Base-by-base conservation (phyloP, 92 coral and sea anemone genomes). In the Meandrina meandrites region DNA sequence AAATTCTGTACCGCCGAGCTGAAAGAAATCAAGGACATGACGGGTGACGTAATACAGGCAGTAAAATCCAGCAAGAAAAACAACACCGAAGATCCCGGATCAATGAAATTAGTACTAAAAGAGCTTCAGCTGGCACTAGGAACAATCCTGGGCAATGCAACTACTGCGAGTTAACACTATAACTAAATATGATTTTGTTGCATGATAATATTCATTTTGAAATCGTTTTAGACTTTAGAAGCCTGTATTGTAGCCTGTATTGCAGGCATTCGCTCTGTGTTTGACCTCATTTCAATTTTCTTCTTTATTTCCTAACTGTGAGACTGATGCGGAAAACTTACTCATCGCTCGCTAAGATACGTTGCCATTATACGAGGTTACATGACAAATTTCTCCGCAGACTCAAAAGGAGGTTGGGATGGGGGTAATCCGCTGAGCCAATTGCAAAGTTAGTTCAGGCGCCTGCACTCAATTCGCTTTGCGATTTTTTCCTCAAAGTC, bases 41-140 rank as follows among this genome's bases (percentile, higher is more conserved):
- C 92, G 4, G 62, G 76, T 73, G 91, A 85, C 71, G 88, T 89
- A 48, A 68, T 92, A n/a, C 89, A 84, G 5, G 75, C 72, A 18
- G 82, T 87, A 21, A 87, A 72, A 67, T 70, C 84, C 76, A 36
- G 34, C 34, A 79, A 78, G 42, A 72, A 81, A 67, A 78, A 79
- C 45, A 82, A 86, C 42, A 90, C 92, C 0, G 96, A 93, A 71
- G 98, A 94, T 57, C 90, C 92, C 3, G 89, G 80, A 28, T 85
- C 95, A 4, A 79, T 94, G 76, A 87, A 85, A 85, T 81, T 70
- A 50, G 88, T 68, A 2, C 79, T 94, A 28, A 82, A 89, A 48
- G 98, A 94, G 74, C 94, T 94, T 22, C 84, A 86, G 36, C 67
- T 91, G 7, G 95, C 94, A 5, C 62, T 94, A 30, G 92, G 84